Base-by-base conservation (phyloP, 2,888 invertebrate genomes). In the Cheilosia soror region DNA sequence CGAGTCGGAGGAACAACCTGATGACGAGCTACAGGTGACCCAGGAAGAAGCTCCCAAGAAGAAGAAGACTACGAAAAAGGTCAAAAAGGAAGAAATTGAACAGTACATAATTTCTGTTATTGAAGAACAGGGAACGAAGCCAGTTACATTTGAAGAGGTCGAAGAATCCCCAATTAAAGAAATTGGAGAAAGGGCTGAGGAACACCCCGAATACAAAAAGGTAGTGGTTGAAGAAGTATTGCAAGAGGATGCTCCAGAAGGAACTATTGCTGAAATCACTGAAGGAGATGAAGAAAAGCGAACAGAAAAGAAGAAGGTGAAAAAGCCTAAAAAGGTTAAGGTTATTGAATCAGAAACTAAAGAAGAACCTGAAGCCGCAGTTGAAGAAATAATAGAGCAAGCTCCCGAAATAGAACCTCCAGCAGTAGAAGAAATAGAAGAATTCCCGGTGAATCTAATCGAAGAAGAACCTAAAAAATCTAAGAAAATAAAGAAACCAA, bases 301-400 rank as follows among this genome's bases (percentile, higher is more conserved):
- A 33, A 47, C 7, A 11, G 68, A 68, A 42, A 66, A 76, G 58
- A 66, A 87, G 5, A 89, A 88, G 13, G 27, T 71, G 6, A 71
- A 73, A n/a, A 88, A 88, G 49, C 76, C 81, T 1, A 82, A 93
- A 93, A 2, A 94, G 94, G 57, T 91, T 93, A 87, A 85, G 40
- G 60, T 83, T 31, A 42, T 31, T 5, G 76, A 66, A 27, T 40
- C 78, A 0, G 71, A 93, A 93, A 0, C 88, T 88, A 84, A 91
- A 92, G 92, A 93, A 89, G 92, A 92, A 0, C 88, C 87, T 2
- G 90, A 91, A 87, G 91, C 90, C n/a, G 62, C 87, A 27, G 87
- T 87, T 9, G 76, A 71, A 57, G 88, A 90, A 87, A 66, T 83
- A 1, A 84, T 88, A 68, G 89, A 89, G 72, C 89, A 66, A 57